Evolutionary conservation across 1,140 invertebrate species (phyloP), one percentile per base, ranked within the genome.

Genomic region (Cyrtorhinus lividipennis): DNA sequence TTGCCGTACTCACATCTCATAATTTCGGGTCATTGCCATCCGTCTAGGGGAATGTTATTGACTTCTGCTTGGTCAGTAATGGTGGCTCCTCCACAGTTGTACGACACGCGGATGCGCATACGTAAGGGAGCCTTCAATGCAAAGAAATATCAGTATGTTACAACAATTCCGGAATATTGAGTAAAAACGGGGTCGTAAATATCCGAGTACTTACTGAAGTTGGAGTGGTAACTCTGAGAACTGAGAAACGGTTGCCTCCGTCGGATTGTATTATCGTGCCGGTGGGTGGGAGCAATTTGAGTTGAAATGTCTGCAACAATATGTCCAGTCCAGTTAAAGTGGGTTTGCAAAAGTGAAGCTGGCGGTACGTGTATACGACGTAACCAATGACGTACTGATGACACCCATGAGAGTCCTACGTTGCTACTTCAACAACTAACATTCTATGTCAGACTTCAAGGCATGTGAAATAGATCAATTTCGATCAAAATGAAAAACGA

Each of bases 241-340:
- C 80, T 81, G 98, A 95, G 64, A 88, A 93, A 59, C 97, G 83
- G 10, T 48, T 62, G 73, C 86, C 81, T 64, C 87, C 87, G 66
- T 83, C 83, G 18, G 92, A 85, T 64, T 83, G 78, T 72, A 98
- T 81, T 56, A 81, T 76, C 45, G 85, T 92, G 62, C 88, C 85
- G 22, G 91, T 94, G n/a, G 95, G 91, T 56, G 93, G 88, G 73
- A 95, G 77, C 83, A 98, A 86, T 77, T 95, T 90, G 68, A 98
- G 80, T 73, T 95, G 92, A 82, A 97, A 95, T 79, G 92, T 88
- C 93, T 96, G 72, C n/a, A 80, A 79, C n/a, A n/a, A n/a, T n/a
- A n/a, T n/a, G n/a, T n/a, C n/a, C n/a, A n/a, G n/a, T n/a, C n/a
- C n/a, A n/a, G n/a, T n/a, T n/a, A n/a, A n/a, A n/a, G n/a, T n/a